phyloP scores from a whole-genome alignment of 2,888 invertebrate genomes.

The Drosophila ezoana region DNA sequence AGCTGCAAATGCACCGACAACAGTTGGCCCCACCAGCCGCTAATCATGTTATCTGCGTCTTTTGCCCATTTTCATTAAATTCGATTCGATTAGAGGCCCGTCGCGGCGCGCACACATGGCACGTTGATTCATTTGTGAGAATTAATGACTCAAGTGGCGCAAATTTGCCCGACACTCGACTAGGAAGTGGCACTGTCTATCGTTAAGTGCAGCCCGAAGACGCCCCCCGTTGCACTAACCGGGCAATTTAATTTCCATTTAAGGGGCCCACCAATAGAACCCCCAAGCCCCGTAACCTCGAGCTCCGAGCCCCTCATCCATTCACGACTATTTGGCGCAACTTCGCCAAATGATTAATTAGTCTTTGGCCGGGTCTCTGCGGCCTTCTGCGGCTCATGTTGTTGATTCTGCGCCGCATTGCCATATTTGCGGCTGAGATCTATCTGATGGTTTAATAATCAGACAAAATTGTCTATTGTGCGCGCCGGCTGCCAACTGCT shows the following conservation, averaged over 20 bases:
- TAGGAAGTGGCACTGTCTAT: slow-evolving; percentile 11
- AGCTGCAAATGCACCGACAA: neutral
- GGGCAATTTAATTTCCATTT: slow-evolving; percentile 75
- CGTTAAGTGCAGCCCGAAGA: slow-evolving; percentile 34
- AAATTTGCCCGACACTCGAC: slow-evolving; percentile 48
- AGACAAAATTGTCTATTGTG: slow-evolving; percentile 66
- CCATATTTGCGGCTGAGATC: slow-evolving; percentile 26
- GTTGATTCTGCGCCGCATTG: slow-evolving; percentile 21
- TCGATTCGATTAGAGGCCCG: slow-evolving; percentile 64
- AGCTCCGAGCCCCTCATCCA: neutral
- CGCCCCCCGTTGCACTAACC: slow-evolving; percentile 39
- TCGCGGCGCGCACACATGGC: slow-evolving; percentile 4
- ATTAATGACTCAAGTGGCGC: slow-evolving; percentile 75
- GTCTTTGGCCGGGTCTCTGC: slow-evolving; percentile 33
- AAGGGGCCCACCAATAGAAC: slow-evolving; percentile 30
- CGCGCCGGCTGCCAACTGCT: slow-evolving; percentile 3
- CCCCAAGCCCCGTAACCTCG: neutral
- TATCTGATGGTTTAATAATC: slow-evolving; percentile 74
- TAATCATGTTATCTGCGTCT: slow-evolving; percentile 59
- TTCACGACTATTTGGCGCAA: slow-evolving; percentile 28
- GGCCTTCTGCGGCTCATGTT: slow-evolving; percentile 38
- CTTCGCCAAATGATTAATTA: slow-evolving; percentile 73
- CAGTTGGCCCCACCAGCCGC: slow-evolving; percentile 1
- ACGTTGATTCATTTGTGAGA: slow-evolving; percentile 61
- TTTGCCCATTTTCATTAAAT: slow-evolving; percentile 63